These are phyloP conservation scores for Tyrophagus putrescentiae DNA, from an alignment of 1,140 invertebrate species.

Conservation along the genomic window DNA sequence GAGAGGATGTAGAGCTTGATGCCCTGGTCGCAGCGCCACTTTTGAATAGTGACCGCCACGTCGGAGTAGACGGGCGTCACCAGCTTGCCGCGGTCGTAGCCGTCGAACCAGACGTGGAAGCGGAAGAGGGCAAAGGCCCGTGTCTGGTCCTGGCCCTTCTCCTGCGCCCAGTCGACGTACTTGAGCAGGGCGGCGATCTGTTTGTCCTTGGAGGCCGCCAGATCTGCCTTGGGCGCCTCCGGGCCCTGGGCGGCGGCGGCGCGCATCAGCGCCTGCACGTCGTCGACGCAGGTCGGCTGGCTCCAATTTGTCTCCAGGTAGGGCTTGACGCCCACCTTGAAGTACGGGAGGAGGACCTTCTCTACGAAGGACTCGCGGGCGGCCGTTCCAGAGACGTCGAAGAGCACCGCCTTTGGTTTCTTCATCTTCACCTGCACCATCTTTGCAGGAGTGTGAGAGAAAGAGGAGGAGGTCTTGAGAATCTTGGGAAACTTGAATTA, in stretches of 20 bases:
- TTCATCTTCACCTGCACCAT: slow-evolving; percentile 10
- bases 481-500: too few species aligned
- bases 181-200: not conserved
- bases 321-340: not conserved
- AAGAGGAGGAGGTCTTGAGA: too few species aligned
- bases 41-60: slow-evolving; percentile 7
- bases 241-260: not conserved
- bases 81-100: slow-evolving; percentile 12
- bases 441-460: not conserved
- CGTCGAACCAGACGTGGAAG: slow-evolving; percentile 21
- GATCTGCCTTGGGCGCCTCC: not conserved
- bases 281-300: slow-evolving; percentile 21
- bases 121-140: slow-evolving; percentile 1
- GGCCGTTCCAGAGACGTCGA: slow-evolving; percentile 15
- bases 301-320: slow-evolving; percentile 21
- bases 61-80: slow-evolving; percentile 19
- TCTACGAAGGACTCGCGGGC: slow-evolving; percentile 9
- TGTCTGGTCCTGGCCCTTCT: not conserved
- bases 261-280: not conserved
- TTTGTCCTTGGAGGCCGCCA: not conserved
- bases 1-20: slow-evolving; percentile 22
- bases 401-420: slow-evolving; percentile 13
- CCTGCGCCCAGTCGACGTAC: not conserved
- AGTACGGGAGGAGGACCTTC: slow-evolving; percentile 19
- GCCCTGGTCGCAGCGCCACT: slow-evolving; percentile 8